Base-by-base conservation (phyloP, 2,888 invertebrate genomes). In the Morpho achilles region DNA sequence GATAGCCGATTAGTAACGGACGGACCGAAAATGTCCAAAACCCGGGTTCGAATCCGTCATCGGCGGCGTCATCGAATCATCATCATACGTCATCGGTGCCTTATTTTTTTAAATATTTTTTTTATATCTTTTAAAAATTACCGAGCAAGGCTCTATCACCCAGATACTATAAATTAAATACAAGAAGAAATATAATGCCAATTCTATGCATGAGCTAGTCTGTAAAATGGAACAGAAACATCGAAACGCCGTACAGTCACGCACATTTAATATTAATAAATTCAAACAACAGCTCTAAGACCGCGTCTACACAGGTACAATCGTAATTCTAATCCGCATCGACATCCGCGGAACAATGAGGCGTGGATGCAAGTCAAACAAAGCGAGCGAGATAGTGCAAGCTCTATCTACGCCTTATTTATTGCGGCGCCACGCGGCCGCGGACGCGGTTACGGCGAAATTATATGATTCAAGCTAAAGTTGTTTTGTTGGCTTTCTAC, bases 401-500 rank as follows among this genome's bases (percentile, higher is more conserved):
- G 69, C 69, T 72, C 74, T 77, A 79, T 79, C 76, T 68, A 65
- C 61, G 53, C 62, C 73, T 76, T 74, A 79, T 82, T 80, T 82
- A 80, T 80, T 75, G 74, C 62, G 65, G 65, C 67, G 65, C 65
- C 63, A 56, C 54, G 48, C 56, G 55, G 60, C 53, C 57, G 62
- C 59, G 53, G 47, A 57, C 50, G 58, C 50, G 41, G 39, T 46
- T 56, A 16, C 52, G 22, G 50, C 58, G 56, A 51, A 62, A 56
- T 62, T 59, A 45, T 62, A 62, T 63, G 62, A 62, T 62, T 56
- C 60, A 47, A 46, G 58, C 39, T 56, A 16, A 42, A 53, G 55
- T 23, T 47, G 46, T 47, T 58, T 50, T 59, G 54, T 59, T 50
- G 44, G 56, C 61, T 63, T 63, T 61, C 63, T 56, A 63, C 50